Evolutionary conservation across 2,113 vertebrate genomes (phyloP).

Genomic region (Garra rufa): DNA sequence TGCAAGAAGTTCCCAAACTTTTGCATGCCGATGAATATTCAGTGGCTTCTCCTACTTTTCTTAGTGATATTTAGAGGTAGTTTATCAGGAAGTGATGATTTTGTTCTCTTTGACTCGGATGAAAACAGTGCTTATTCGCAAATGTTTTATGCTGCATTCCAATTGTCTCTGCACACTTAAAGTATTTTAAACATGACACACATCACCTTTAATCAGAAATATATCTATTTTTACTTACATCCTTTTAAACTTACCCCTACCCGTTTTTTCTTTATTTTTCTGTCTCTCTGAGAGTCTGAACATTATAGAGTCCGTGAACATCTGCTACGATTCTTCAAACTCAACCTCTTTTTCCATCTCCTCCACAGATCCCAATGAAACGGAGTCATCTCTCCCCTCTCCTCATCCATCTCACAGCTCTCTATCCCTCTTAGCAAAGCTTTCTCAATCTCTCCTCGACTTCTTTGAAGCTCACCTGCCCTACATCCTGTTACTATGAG

Average conservation of each 20-base stretch:
- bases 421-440: constrained; percentile 60
- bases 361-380: constrained; percentile 69
- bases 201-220: background rate
- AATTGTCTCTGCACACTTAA: too few species aligned
- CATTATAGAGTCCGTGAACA: constrained; percentile 66
- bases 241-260: background rate
- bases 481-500: constrained; percentile 5
- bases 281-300: constrained; percentile 54
- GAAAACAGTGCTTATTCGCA: too few species aligned
- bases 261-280: background rate
- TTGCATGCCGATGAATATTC: too few species aligned
- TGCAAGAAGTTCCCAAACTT: too few species aligned
- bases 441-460: constrained; percentile 36
- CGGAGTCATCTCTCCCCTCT: constrained; percentile 63
- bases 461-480: constrained; percentile 10
- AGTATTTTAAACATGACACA: too few species aligned
- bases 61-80: too few species aligned
- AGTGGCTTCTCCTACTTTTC: too few species aligned
- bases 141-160: too few species aligned
- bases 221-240: background rate
- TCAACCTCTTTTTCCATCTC: constrained; percentile 49
- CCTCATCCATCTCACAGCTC: constrained; percentile 52
- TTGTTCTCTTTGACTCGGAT: too few species aligned
- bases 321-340: constrained; percentile 53
- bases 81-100: too few species aligned